Percentiles rank a stretch among this genome's conserved stretches.
Conservation (phyloP, 2,888 invertebrate genomes). For the Troglohyphantes excavatus region DNA sequence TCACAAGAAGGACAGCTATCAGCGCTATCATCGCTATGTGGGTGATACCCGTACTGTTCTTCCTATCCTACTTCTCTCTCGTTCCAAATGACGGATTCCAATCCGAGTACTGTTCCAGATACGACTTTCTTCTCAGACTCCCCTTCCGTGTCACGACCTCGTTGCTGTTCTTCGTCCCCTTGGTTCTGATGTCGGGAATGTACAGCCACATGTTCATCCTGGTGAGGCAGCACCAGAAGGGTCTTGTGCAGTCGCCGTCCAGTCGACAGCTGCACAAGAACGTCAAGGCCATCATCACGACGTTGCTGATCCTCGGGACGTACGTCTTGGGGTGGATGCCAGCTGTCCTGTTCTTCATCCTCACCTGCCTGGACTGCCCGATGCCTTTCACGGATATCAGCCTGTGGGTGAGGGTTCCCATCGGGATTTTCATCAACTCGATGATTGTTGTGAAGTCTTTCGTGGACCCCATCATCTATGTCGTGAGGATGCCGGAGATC, state of each 20-base stretch:
- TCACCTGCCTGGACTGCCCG: conserved; percentile 85
- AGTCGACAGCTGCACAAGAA: conserved; percentile 81
- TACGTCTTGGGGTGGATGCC: conserved; percentile 87
- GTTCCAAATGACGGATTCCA: conserved; percentile 83
- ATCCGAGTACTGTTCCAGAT: conserved; percentile 76
- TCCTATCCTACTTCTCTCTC: conserved; percentile 84
- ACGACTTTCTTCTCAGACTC: conserved; percentile 82
- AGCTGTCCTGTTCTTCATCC: conserved; percentile 85
- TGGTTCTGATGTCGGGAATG: conserved; percentile 85
- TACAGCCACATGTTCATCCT: conserved; percentile 86
- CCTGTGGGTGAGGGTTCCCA: conserved; percentile 64
- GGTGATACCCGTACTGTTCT: conserved; percentile 85
- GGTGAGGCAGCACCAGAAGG: conserved; percentile 84
- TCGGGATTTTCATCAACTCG: conserved; percentile 83
- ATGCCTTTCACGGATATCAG: conserved; percentile 80
- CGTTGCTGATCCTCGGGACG: conserved; percentile 85
- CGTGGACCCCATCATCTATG: conserved; percentile 87
- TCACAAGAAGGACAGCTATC: conserved; percentile 85
- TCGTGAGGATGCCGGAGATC: conserved; percentile 87
- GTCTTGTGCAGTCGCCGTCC: conserved; percentile 41
- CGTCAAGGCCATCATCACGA: conserved; percentile 86
- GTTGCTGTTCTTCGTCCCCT: conserved; percentile 85
- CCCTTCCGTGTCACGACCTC: conserved; percentile 85
- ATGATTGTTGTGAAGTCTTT: conserved; percentile 86
- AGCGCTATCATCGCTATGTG: conserved; percentile 85